phyloP scores from a whole-genome alignment of 2,888 invertebrate species.

The Resseliella maxima region DNA sequence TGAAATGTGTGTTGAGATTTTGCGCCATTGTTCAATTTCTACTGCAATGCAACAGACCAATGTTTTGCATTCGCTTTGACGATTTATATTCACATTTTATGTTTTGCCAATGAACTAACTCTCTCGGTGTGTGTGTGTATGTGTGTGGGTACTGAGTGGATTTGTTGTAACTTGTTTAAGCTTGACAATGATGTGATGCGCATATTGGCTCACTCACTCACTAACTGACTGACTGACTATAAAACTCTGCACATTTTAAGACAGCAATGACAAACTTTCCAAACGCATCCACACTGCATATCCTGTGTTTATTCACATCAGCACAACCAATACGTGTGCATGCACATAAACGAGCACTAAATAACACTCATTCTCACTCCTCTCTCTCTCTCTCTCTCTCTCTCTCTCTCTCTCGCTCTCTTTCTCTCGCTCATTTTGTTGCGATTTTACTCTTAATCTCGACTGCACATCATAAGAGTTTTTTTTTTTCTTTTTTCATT shows the following conservation, averaged over 20 bases:
- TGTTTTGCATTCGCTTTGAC: neutral
- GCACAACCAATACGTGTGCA: neutral
- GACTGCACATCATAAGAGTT: neutral
- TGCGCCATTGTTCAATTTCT: neutral
- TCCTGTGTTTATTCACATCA: neutral
- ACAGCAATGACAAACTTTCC: neutral
- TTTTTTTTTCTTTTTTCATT: neutral
- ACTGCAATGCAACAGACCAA: neutral
- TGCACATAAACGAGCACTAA: neutral
- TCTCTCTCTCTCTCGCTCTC: neutral
- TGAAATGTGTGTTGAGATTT: neutral
- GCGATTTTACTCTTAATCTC: neutral
- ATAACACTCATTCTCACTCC: neutral
- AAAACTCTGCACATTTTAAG: neutral
- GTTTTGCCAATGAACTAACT: neutral
- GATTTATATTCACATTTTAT: neutral
- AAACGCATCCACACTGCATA: neutral
- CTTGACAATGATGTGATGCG: neutral
- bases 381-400: neutral
- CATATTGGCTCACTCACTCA: too few species aligned
- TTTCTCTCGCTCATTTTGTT: too few species aligned
- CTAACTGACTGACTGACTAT: neutral
- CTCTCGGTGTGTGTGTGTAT: neutral
- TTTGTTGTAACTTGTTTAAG: too few species aligned
- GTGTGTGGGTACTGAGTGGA: too few species aligned